Evolutionary conservation across 2,888 invertebrate species (phyloP).

Genomic region (Coremacera marginata): DNA sequence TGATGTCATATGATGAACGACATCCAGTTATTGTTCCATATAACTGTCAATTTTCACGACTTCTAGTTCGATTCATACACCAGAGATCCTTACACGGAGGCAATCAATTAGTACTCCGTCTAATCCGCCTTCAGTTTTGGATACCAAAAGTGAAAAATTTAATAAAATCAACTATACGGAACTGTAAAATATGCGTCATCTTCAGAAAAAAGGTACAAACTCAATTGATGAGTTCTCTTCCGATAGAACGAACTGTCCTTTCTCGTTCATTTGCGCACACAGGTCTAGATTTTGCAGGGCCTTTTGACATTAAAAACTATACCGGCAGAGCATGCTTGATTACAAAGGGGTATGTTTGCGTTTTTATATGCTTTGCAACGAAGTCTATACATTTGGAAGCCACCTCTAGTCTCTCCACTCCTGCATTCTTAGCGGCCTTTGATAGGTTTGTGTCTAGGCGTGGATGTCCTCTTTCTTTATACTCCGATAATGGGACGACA

Average conservation of each 20-base stretch:
- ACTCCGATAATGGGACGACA: conserved; percentile 44
- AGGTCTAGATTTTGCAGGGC: too few species aligned
- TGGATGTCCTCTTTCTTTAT: conserved; percentile 35
- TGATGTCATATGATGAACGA: conserved; percentile 6
- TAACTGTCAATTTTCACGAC: not conserved
- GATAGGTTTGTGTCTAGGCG: conserved; percentile 40
- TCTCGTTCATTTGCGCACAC: too few species aligned
- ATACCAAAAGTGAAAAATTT: conserved; percentile 4
- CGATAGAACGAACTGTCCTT: too few species aligned
- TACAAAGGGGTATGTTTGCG: not conserved
- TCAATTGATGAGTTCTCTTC: too few species aligned
- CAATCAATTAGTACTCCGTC: not conserved
- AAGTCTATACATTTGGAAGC: conserved; percentile 40
- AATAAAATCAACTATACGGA: not conserved
- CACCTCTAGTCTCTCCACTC: conserved; percentile 28
- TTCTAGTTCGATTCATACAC: not conserved
- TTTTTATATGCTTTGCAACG: conserved; percentile 45
- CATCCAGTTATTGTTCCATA: not conserved
- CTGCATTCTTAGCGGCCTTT: conserved; percentile 40
- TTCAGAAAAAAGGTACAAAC: too few species aligned
- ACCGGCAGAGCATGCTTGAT: too few species aligned
- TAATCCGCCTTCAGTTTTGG: not conserved
- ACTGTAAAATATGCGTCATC: not conserved
- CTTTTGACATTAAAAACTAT: not conserved
- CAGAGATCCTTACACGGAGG: not conserved